Evolutionary conservation across 2,113 vertebrate genomes (phyloP).

Genomic region (Riparia riparia): DNA sequence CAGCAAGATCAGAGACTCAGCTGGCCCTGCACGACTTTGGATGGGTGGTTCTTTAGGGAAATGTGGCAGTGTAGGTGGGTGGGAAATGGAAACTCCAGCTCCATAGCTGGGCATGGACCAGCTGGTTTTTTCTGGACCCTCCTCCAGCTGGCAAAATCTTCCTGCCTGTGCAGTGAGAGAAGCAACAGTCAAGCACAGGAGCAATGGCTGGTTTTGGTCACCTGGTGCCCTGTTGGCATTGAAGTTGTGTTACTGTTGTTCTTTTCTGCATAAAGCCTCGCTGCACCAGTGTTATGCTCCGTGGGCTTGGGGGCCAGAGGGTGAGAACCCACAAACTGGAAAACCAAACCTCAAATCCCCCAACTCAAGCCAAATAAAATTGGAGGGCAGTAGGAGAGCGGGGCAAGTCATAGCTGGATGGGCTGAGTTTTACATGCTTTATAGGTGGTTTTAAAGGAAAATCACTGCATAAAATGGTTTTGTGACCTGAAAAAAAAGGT

Average conservation of each 20-base stretch:
- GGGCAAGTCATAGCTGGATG: not conserved
- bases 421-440: not conserved
- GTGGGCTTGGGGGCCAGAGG: not conserved
- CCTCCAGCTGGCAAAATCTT: not conserved
- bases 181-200: not conserved
- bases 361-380: not conserved
- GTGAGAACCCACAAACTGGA: not conserved
- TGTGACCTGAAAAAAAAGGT: not conserved
- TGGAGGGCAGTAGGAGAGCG: not conserved
- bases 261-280: not conserved
- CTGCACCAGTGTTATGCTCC: not conserved
- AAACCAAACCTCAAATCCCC: not conserved
- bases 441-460: conserved; percentile 13
- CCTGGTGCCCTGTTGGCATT: not conserved
- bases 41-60: not conserved
- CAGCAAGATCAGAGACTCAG: not conserved
- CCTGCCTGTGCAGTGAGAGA: not conserved
- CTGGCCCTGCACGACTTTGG: not conserved
- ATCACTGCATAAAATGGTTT: not conserved
- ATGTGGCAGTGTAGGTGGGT: accelerated
- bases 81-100: not conserved
- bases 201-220: not conserved
- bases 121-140: not conserved
- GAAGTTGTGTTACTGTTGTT: not conserved
- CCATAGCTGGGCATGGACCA: not conserved